Conservation (phyloP, 1,140 invertebrate genomes). For the Teleogryllus occipitalis region DNA sequence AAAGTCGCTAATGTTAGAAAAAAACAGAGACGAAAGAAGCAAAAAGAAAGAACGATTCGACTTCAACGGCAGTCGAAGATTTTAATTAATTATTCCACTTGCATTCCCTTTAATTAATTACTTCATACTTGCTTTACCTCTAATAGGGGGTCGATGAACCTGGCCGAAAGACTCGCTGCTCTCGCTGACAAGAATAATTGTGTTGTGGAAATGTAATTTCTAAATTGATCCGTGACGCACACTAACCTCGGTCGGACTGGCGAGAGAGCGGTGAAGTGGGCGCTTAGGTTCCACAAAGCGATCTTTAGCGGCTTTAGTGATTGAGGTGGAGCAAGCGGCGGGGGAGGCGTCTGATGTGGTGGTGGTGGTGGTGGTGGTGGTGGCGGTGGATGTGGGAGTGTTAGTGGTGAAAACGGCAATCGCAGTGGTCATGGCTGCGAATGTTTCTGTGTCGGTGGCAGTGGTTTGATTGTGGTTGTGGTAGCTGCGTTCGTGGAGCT, state of each 20-base stretch:
- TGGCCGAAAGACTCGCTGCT: background rate
- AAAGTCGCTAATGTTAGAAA: background rate
- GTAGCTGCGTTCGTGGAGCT: no score
- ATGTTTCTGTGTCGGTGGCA: no score
- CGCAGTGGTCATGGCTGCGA: no score
- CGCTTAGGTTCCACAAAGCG: background rate
- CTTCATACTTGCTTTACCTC: background rate
- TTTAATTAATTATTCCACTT: constrained; percentile 2
- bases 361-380: no score
- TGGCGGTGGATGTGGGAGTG: background rate
- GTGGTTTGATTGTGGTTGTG: no score
- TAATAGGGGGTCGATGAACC: background rate
- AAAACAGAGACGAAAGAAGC: background rate
- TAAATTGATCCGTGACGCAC: background rate
- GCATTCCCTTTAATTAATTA: background rate
- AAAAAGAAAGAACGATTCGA: background rate
- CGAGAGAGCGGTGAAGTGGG: background rate
- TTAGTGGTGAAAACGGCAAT: no score
- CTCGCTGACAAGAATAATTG: background rate
- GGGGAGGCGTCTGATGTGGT: no score
- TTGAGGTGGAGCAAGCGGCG: no score
- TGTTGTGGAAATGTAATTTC: constrained; percentile 5
- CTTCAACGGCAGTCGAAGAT: background rate
- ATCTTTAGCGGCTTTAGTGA: background rate
- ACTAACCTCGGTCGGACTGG: background rate